A percentile compares a stretch with the other conserved stretches of the same genome.
Conservation (phyloP, 23 tunicate species). For the Diplosoma virens region DNA sequence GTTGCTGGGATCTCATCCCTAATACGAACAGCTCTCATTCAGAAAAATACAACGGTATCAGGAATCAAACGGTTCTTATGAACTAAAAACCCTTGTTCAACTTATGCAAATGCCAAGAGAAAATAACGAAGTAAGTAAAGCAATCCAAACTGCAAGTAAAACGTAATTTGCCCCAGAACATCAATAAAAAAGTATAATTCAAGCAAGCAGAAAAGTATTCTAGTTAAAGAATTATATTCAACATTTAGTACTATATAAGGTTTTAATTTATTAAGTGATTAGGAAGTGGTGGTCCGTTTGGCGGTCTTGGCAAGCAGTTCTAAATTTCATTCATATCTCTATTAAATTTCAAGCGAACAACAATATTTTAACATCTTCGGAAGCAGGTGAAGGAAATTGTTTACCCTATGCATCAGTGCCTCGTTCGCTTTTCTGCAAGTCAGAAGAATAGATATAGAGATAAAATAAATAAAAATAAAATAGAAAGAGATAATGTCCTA, state of each 20-base stretch:
- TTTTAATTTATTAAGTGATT: neutral
- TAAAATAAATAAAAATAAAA: no score
- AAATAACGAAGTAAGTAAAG: neutral
- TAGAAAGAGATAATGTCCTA: neutral
- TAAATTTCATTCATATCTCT: no score
- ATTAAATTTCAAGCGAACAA: no score
- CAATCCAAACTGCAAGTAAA: neutral
- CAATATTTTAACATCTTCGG: no score
- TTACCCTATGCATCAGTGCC: no score
- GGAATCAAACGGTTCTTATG: neutral
- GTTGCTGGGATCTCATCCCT: neutral
- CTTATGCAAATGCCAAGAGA: neutral
- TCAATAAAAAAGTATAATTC: slow-evolving; percentile 4
- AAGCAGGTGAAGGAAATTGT: no score
- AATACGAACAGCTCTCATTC: slow-evolving; percentile 5
- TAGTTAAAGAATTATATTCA: neutral
- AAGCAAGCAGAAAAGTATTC: neutral
- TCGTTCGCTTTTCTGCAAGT: no score
- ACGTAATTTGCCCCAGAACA: neutral
- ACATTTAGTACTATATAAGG: no score
- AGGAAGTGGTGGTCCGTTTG: no score
- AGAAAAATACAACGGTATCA: neutral
- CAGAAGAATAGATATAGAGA: no score
- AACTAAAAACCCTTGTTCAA: neutral
- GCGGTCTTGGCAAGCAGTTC: no score